Base-by-base conservation (phyloP, 1,140 invertebrate genomes). In the Spodoptera litura region DNA sequence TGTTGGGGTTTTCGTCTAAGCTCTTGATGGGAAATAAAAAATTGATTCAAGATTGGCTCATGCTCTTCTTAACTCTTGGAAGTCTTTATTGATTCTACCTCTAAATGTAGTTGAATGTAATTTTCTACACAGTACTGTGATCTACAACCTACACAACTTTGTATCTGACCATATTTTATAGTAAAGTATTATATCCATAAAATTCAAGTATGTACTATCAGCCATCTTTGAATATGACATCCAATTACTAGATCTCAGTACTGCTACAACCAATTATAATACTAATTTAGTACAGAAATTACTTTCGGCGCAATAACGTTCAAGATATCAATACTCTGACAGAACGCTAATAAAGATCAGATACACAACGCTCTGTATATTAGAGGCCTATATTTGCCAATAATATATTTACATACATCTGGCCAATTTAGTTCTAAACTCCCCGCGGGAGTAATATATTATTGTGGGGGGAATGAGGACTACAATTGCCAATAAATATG, bases 401-500 rank as follows among this genome's bases (percentile, higher is more conserved):
- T 75, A 75, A 75, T 49, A 64, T 75, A 75, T 75, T 75, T 78
- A 70, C 74, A 79, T 79, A 79, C 61, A 79, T 79, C 58, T 62
- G 68, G 68, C 56, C 70, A 73, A 79, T 79, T 79, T 79, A 79
- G 70, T 79, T 79, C 59, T 64, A 66, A 73, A 79, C 44, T 73
- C 49, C 70, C 78, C 12, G 59, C 35, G 78, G 78, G 31, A 53
- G 68, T 68, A 70, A 70, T 78, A 71, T 68, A 62, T 70, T 68
- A 70, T 56, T 68, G 49, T 71, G 68, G 49, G 70, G 25, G 56
- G 35, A 68, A 55, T 12, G 74, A 53, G 75, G 31, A 64, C 31
- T 49, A 78, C 25, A 73, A 79, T 79, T 79, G 78, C 49, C 78
- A 79, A 79, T 79, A 79, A 79, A 79, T 79, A 79, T 73, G 70